These are phyloP conservation scores for Agelaius tricolor DNA, from an alignment of 2,113 vertebrate species.

Conservation along the genomic window DNA sequence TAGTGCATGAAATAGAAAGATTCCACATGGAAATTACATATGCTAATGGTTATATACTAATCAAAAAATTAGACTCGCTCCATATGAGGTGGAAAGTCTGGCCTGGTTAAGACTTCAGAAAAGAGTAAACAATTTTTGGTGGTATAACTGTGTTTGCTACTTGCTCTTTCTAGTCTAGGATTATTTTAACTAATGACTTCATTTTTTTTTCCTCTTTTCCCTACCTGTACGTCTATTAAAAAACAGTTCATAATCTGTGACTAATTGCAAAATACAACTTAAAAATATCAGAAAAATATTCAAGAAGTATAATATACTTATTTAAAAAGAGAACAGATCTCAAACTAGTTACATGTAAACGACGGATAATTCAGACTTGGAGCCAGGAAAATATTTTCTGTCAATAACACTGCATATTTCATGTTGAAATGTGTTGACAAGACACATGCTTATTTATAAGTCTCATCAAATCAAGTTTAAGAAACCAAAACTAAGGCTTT, in stretches of 20 bases:
- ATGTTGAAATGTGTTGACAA: not conserved
- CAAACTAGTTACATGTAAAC: not conserved
- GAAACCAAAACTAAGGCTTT: not conserved
- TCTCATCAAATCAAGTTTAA: not conserved
- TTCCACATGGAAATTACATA: not conserved
- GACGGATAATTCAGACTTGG: not conserved
- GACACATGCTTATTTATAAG: not conserved
- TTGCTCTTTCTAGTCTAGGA: not conserved
- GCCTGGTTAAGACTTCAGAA: not conserved
- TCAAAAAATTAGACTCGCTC: not conserved
- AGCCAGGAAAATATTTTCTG: not conserved
- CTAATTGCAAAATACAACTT: not conserved
- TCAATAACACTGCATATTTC: conserved; percentile 34
- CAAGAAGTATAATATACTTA: not conserved
- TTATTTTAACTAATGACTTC: not conserved
- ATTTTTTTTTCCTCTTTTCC: not conserved
- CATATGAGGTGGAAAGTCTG: not conserved
- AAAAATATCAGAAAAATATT: not conserved
- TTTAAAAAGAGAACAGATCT: not conserved
- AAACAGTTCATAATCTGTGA: not conserved
- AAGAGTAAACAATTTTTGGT: not conserved
- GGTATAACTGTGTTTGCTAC: not conserved
- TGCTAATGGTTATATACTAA: not conserved
- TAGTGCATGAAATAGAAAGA: not conserved
- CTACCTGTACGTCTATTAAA: not conserved